Base-by-base conservation (phyloP, 2,113 vertebrate species). In the Forbesichthys papilliferus region DNA sequence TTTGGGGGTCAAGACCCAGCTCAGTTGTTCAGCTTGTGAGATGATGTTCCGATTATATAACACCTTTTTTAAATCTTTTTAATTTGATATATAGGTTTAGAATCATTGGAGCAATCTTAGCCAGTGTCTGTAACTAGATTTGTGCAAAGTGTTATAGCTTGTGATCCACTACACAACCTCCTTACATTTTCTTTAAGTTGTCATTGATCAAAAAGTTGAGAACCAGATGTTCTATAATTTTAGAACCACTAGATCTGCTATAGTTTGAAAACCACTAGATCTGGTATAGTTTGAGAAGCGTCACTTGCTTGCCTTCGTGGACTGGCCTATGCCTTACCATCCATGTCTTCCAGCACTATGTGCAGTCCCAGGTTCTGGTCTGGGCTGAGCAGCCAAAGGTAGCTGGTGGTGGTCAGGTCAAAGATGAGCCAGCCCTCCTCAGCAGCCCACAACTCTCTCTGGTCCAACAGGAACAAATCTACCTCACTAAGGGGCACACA, bases 371-470 rank as follows among this genome's bases (percentile, higher is more conserved):
- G 91, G 70, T 98, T 99, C 82, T 96, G 95, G 1, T 94, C 93
- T 0, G 96, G 96, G 64, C 95, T 93, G 78, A 94, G 86, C 75
- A 98, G 93, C 98, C 98, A 99, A 72, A 95, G 94, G 89, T 98
- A 97, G 66, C 95, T 96, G 77, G 96, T 96, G 36, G 93, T 90
- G 0, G 96, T 98, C 33, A 99, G 94, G 88, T 99, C 97, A 57
- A 99, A 99, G 53, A 96, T 92, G 83, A 99, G 89, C 98, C 98
- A 99, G 59, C 97, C 96, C 61, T 98, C 95, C 83, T 98, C 96
- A 0, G 93, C 93, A 0, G 95, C 94, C 97, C 96, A 98, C 81
- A 98, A 91, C 0, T 94, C 94, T 33, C 94, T 89, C 18, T 94
- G 94, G 80, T 97, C 96, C 0, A 99, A 91, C 78, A 96, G 92